Evolutionary conservation across 2,797 vertebrate species (phyloP).

Genomic region (Cottoperca gobio): DNA sequence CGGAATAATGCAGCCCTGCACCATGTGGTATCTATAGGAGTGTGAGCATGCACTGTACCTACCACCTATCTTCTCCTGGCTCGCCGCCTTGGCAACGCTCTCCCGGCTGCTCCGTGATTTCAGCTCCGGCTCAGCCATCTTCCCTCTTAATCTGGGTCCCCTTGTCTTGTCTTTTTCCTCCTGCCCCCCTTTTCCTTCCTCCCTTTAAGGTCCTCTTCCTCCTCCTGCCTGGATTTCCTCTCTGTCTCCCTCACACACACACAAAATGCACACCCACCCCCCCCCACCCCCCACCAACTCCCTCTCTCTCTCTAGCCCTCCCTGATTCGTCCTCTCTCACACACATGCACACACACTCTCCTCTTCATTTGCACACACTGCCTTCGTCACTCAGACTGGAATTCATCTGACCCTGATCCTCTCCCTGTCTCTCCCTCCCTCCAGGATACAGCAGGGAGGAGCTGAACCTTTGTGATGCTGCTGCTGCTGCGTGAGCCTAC

Average conservation of each 20-base stretch:
- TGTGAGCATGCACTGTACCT: slow-evolving; percentile 66
- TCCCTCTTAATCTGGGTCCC: slow-evolving; percentile 54
- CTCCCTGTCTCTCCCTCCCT: slow-evolving; percentile 42
- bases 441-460: slow-evolving; percentile 69
- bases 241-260: slow-evolving; percentile 23
- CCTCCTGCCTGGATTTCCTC: slow-evolving; percentile 50
- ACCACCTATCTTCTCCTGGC: slow-evolving; percentile 82
- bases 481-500: slow-evolving; percentile 59
- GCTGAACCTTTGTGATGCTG: slow-evolving; percentile 74
- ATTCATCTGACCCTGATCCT: slow-evolving; percentile 72
- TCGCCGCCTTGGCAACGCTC: slow-evolving; percentile 76
- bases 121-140: slow-evolving; percentile 85
- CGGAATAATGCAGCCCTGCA: slow-evolving; percentile 56
- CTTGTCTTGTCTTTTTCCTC: slow-evolving; percentile 55
- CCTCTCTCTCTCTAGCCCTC: slow-evolving; percentile 37
- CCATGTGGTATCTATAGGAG: slow-evolving; percentile 64
- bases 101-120: slow-evolving; percentile 82
- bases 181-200: slow-evolving; percentile 41
- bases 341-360: slow-evolving; percentile 40
- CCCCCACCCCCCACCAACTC: background rate
- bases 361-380: slow-evolving; percentile 55
- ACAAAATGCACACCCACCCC: background rate
- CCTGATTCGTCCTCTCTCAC: slow-evolving; percentile 48
- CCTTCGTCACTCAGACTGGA: slow-evolving; percentile 56
- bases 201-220: slow-evolving; percentile 56